Percentiles rank a stretch among this genome's conserved stretches.
Conservation (phyloP, 2,797 vertebrate genomes). For the Myoxocephalus aenaeus region DNA sequence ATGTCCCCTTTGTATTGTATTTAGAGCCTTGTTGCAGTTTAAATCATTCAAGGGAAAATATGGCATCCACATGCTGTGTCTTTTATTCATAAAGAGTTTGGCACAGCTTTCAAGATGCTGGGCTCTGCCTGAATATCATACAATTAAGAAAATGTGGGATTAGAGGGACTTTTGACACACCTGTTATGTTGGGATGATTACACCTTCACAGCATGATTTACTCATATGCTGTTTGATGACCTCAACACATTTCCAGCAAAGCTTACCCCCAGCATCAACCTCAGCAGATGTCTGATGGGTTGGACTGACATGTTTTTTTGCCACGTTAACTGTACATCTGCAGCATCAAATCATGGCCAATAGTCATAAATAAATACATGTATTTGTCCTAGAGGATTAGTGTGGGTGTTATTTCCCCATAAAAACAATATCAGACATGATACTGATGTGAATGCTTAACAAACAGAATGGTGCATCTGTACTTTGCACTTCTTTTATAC, state of each 20-base stretch:
- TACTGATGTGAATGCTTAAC: background rate
- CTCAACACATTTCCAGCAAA: constrained; percentile 53
- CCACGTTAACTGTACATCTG: constrained; percentile 17
- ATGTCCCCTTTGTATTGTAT: background rate
- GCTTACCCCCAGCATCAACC: constrained; percentile 1
- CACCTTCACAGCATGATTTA: constrained; percentile 49
- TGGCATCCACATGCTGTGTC: background rate
- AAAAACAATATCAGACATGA: constrained; percentile 1
- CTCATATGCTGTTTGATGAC: constrained; percentile 54
- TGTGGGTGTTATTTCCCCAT: background rate
- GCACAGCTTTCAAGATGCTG: constrained; percentile 3
- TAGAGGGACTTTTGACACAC: constrained; percentile 59
- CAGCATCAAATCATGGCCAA: background rate
- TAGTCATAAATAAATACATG: background rate
- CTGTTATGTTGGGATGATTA: constrained; percentile 63
- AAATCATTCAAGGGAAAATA: constrained; percentile 11
- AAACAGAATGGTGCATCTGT: background rate
- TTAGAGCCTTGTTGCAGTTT: background rate
- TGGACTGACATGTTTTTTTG: background rate
- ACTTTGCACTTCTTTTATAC: background rate
- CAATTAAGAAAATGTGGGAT: constrained; percentile 1
- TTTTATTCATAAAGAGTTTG: constrained; percentile 1
- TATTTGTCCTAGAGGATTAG: background rate
- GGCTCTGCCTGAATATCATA: constrained; percentile 9
- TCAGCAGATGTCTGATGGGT: constrained; percentile 19